These are phyloP conservation scores for Aplodontia rufa DNA, from an alignment of 2,113 vertebrate species.

Conservation along the genomic window DNA sequence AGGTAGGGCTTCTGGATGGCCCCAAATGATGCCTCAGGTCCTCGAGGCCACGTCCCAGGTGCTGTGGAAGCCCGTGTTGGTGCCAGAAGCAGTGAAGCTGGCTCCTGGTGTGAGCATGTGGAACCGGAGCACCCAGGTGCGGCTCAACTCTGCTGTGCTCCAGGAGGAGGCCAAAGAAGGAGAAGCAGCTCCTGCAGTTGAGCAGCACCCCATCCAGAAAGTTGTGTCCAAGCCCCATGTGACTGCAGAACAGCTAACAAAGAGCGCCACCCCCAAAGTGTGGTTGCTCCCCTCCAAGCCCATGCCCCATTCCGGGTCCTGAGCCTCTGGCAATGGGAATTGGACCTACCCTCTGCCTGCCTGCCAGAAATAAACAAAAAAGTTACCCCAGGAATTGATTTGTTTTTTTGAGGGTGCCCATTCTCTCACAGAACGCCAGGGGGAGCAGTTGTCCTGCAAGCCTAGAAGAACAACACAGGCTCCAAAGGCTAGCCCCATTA, in stretches of 20 bases:
- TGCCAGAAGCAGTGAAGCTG: slow-evolving; percentile 75
- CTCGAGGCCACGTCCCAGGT: background rate
- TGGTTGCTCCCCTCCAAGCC: background rate
- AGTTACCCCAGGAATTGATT: background rate
- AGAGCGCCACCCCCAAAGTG: background rate
- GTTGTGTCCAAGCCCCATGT: background rate
- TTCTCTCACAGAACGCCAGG: background rate
- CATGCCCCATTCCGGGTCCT: background rate
- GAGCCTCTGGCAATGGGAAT: background rate
- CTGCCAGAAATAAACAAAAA: slow-evolving; percentile 67
- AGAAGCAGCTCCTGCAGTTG: accelerated
- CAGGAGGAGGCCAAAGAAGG: background rate
- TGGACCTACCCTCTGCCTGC: background rate
- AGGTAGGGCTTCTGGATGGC: background rate
- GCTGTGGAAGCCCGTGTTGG: slow-evolving; percentile 62
- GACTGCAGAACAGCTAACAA: background rate
- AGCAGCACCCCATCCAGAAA: slow-evolving; percentile 62
- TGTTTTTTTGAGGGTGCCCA: background rate
- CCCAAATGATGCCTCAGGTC: accelerated
- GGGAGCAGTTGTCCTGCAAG: background rate
- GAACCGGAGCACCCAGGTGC: background rate
- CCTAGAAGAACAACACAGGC: background rate
- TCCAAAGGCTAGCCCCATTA: background rate
- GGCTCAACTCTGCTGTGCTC: background rate
- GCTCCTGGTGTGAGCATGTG: slow-evolving; percentile 82